Base-by-base conservation (phyloP, 1,140 invertebrate genomes). In the Drosophila nigromelanica region DNA sequence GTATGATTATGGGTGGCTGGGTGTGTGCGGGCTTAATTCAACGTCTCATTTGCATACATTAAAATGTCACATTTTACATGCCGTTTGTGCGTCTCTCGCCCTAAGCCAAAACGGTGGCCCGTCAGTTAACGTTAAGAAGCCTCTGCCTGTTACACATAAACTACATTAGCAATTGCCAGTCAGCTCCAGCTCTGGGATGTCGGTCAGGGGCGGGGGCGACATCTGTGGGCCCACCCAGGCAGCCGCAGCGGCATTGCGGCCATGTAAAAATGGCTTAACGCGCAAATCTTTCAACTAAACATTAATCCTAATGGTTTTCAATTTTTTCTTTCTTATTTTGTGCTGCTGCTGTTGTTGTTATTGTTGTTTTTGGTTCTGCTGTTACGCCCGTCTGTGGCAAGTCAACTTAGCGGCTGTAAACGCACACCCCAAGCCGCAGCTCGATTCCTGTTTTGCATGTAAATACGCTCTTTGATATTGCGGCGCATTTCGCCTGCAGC, bases 1-100 rank as follows among this genome's bases (percentile, higher is more conserved):
- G 27, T 11, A 33, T 33, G n/a, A 21, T 15, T 43, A 15, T 47
- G 60, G 18, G 35, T 52, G 67, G 67, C 73, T 74, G 76, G 60
- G 80, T 80, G 70, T 58, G 43, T 71, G 77, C 21, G 21, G 56
- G 79, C 73, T 89, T 89, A 89, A 89, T 89, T 89, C 83, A 83
- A 89, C 83, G 83, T 89, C 83, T 89, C 83, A 89, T 89, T 89
- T 89, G 83, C 83, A 89, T 89, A 89, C 83, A 89, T 89, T 89
- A 89, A 89, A 89, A 89, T 89, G 83, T 89, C 83, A 89, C 83
- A 89, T 89, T 89, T 89, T 89, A 89, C 83, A 89, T 89, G 83
- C 86, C 83, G 83, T 83, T 89, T 89, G 83, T 83, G 69, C 79
- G 76, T 83, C 83, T 76, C 83, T 89, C 76, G 80, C 73, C 83